Percentiles rank a stretch among this genome's conserved stretches.
phyloP scores from a whole-genome alignment of 2,888 invertebrate genomes.

The Pardosa pseudoannulata region DNA sequence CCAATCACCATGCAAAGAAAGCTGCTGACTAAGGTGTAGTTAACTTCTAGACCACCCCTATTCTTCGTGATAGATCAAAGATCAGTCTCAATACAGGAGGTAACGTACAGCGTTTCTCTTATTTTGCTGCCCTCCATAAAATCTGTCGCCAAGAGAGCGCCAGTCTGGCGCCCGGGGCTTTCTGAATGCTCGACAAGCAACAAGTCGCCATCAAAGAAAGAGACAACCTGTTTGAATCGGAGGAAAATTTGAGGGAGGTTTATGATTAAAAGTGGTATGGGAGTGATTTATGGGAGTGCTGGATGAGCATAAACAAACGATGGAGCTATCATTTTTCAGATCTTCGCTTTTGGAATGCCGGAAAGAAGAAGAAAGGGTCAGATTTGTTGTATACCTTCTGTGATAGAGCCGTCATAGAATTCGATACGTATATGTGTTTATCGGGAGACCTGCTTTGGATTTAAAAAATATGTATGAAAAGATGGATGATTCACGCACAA shows the following conservation, averaged over 20 bases:
- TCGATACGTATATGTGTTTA: no score
- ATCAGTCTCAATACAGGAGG: background rate
- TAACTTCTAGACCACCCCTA: background rate
- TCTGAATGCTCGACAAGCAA: background rate
- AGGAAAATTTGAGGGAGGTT: background rate
- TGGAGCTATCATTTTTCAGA: background rate
- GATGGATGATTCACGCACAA: no score
- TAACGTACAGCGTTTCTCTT: background rate
- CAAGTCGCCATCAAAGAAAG: background rate
- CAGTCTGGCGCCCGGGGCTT: background rate
- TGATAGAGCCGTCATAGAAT: no score
- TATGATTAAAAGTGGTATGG: background rate
- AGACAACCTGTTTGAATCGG: background rate
- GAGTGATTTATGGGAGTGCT: background rate
- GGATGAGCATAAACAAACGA: background rate
- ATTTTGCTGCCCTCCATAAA: background rate
- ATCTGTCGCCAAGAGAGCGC: background rate
- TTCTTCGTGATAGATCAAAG: background rate
- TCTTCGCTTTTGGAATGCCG: background rate
- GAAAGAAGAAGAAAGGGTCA: no score
- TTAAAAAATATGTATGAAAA: no score
- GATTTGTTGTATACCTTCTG: no score
- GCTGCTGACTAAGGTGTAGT: background rate
- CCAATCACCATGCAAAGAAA: background rate
- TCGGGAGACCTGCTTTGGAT: no score